These are phyloP conservation scores for Athrips mouffetella DNA, from an alignment of 2,888 invertebrate species.

Conservation along the genomic window DNA sequence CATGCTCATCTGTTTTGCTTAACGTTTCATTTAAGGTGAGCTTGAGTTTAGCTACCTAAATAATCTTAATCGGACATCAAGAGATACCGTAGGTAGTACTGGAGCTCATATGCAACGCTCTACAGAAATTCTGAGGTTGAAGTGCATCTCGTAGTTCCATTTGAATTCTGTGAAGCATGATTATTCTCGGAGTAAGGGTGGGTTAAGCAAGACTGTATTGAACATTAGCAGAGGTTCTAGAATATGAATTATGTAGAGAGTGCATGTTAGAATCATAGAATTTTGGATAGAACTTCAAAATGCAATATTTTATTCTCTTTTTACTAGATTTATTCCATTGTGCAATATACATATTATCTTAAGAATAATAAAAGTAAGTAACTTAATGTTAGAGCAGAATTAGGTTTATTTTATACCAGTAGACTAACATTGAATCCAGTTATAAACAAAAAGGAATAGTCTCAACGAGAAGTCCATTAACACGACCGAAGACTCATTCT, in stretches of 20 bases:
- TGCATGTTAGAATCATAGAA: neutral
- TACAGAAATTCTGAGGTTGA: slow-evolving; percentile 2
- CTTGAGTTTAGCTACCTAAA: slow-evolving; percentile 6
- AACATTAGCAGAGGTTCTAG: neutral
- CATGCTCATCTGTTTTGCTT: slow-evolving; percentile 29
- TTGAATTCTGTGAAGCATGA: slow-evolving; percentile 10
- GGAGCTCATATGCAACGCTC: slow-evolving; percentile 1
- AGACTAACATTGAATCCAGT: neutral
- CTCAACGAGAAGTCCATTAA: neutral
- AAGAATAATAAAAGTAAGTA: too few relatives aligned
- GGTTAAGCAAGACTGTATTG: neutral
- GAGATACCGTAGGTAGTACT: slow-evolving; percentile 1
- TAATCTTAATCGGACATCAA: slow-evolving; percentile 13
- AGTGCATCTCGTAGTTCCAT: neutral
- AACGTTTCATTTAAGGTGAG: slow-evolving; percentile 18
- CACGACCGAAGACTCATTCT: slow-evolving; percentile 4
- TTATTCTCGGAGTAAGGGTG: slow-evolving; percentile 1
- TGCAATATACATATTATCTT: too few relatives aligned
- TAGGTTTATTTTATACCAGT: too few relatives aligned
- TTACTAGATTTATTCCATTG: too few relatives aligned
- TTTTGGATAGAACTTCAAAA: too few relatives aligned
- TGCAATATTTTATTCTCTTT: too few relatives aligned
- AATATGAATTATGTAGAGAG: too few relatives aligned
- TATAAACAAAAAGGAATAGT: neutral
- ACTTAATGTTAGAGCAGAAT: too few relatives aligned